Conservation (phyloP, 2,113 vertebrate species). For the Castor canadensis region DNA sequence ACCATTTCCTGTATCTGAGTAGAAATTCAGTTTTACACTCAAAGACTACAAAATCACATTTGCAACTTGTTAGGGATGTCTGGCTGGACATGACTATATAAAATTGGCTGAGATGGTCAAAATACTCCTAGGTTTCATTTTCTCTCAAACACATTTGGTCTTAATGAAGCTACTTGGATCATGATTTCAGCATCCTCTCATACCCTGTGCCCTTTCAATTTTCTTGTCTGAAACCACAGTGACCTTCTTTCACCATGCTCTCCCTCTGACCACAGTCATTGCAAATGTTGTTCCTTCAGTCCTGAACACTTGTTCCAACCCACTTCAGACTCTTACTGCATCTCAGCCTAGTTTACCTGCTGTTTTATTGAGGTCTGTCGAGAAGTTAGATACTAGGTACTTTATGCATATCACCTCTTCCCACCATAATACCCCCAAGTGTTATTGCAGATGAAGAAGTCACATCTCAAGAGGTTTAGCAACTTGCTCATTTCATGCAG, state of each 20-base stretch:
- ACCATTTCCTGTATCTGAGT: not conserved
- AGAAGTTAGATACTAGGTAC: not conserved
- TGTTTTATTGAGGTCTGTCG: not conserved
- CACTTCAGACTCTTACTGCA: not conserved
- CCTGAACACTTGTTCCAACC: not conserved
- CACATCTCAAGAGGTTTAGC: not conserved
- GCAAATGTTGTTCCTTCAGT: not conserved
- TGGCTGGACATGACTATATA: not conserved
- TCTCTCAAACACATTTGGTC: not conserved
- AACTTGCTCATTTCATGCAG: not conserved
- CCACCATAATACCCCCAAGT: not conserved
- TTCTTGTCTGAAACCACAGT: not conserved
- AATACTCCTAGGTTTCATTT: not conserved
- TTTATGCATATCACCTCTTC: not conserved
- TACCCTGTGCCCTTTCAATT: not conserved
- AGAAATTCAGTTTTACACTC: not conserved
- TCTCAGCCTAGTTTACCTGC: not conserved
- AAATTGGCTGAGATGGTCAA: not conserved
- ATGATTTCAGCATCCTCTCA: not conserved
- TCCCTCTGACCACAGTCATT: not conserved
- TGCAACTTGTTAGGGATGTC: not conserved
- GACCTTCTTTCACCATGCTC: not conserved
- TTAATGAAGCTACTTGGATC: not conserved
- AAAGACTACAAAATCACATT: not conserved
- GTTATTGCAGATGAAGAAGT: not conserved